Percentiles rank a stretch among this genome's conserved stretches.
phyloP scores from a whole-genome alignment of 2,888 invertebrate species.

The Chalcis sispes region DNA sequence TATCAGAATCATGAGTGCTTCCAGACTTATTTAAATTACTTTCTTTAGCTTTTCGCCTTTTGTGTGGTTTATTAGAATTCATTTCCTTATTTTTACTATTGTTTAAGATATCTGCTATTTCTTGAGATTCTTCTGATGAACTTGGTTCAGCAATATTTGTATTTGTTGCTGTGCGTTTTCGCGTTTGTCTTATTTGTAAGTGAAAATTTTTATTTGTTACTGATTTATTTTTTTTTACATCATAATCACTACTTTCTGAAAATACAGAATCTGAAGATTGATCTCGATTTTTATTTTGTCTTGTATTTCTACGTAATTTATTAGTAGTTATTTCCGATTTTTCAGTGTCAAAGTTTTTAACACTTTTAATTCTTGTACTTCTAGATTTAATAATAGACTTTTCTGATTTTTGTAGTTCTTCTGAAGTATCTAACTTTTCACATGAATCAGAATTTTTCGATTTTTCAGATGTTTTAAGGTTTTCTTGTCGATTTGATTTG shows the following conservation, averaged over 20 bases:
- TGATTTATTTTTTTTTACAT: slow-evolving; percentile 19
- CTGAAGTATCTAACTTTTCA: neutral
- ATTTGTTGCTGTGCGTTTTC: slow-evolving; percentile 6
- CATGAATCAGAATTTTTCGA: neutral
- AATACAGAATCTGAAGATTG: slow-evolving; percentile 12
- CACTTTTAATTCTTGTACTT: neutral
- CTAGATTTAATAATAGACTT: neutral
- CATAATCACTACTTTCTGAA: slow-evolving; percentile 23
- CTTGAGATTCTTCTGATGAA: slow-evolving; percentile 49
- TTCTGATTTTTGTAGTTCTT: neutral
- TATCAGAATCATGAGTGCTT: neutral
- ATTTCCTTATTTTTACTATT: neutral
- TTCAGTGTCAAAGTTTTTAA: neutral
- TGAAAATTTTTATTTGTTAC: neutral
- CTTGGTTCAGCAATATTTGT: neutral
- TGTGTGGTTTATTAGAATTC: neutral
- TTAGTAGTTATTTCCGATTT: neutral
- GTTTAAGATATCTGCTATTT: slow-evolving; percentile 27
- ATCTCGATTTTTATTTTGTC: slow-evolving; percentile 16
- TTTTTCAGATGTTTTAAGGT: neutral
- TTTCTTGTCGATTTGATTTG: neutral
- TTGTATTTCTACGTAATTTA: slow-evolving; percentile 1
- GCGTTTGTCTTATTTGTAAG: slow-evolving; percentile 12
- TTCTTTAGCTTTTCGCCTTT: neutral
- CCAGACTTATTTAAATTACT: neutral